Percentiles rank a stretch among this genome's conserved stretches.
phyloP scores from a whole-genome alignment of 1,140 invertebrate genomes.

The Diorhabda sublineata region DNA sequence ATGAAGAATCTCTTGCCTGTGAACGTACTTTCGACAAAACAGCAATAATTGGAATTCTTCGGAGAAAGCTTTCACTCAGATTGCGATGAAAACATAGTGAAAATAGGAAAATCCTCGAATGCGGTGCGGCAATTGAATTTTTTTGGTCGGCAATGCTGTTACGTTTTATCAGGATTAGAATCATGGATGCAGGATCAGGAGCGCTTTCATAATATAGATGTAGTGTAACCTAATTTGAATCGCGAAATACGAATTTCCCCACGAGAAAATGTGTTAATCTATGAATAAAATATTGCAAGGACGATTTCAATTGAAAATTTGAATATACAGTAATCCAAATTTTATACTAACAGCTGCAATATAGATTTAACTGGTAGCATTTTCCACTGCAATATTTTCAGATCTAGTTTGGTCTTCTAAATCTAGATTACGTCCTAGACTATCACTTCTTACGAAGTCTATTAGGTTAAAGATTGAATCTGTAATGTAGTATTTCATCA shows the following conservation, averaged over 20 bases:
- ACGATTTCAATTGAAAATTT: too few species aligned
- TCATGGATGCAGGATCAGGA: background rate
- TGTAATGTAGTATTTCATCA: too few species aligned
- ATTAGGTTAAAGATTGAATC: too few species aligned
- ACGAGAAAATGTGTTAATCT: too few species aligned
- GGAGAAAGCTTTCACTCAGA: constrained; percentile 9
- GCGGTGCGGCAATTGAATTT: constrained; percentile 8
- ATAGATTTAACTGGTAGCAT: too few species aligned
- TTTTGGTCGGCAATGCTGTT: constrained; percentile 8
- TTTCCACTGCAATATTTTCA: too few species aligned
- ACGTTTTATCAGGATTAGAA: constrained; percentile 9
- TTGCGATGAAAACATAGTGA: constrained; percentile 9
- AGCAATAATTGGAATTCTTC: constrained; percentile 12
- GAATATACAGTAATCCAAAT: too few species aligned
- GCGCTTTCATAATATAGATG: constrained; percentile 4
- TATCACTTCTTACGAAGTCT: too few species aligned
- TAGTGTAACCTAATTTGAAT: constrained; percentile 6
- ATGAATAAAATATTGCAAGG: too few species aligned
- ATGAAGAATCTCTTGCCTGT: background rate
- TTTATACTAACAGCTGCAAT: too few species aligned
- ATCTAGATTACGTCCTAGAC: too few species aligned
- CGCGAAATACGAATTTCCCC: background rate
- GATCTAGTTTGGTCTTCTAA: too few species aligned
- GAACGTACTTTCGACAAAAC: constrained; percentile 6
- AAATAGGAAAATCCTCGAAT: constrained; percentile 7